These are phyloP conservation scores for Limnephilus auricula DNA, from an alignment of 2,888 invertebrate genomes.

Conservation along the genomic window DNA sequence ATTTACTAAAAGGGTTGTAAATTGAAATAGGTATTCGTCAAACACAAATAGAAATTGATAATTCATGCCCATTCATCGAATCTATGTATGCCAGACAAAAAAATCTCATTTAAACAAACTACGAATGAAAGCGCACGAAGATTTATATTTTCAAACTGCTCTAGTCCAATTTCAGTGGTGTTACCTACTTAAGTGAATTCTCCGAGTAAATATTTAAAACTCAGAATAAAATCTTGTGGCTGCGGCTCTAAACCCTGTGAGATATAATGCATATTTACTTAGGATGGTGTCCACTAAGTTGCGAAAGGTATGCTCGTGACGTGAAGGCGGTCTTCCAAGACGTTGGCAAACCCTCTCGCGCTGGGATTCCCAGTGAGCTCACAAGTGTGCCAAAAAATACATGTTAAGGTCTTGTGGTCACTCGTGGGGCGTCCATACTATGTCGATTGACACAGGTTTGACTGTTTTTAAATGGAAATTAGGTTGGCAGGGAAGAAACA, in stretches of 20 bases:
- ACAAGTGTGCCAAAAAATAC: slow-evolving; percentile 29
- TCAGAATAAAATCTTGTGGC: background rate
- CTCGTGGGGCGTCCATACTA: background rate
- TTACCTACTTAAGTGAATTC: background rate
- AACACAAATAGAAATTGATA: too few species aligned
- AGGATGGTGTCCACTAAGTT: slow-evolving; percentile 39
- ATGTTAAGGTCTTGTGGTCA: slow-evolving; percentile 2
- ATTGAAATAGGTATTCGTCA: too few species aligned
- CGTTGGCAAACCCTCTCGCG: slow-evolving; percentile 52
- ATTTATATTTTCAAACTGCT: too few species aligned
- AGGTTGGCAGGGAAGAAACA: too few species aligned
- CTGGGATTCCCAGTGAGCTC: background rate
- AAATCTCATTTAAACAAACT: too few species aligned
- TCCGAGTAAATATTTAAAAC: background rate
- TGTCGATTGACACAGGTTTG: too few species aligned
- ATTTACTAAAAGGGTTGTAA: too few species aligned
- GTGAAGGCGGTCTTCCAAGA: slow-evolving; percentile 43
- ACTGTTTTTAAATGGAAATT: too few species aligned
- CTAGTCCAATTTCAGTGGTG: too few species aligned
- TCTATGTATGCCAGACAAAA: too few species aligned
- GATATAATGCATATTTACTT: slow-evolving; percentile 57
- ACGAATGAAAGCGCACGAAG: too few species aligned
- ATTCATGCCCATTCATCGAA: too few species aligned
- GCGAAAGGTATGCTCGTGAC: slow-evolving; percentile 42
- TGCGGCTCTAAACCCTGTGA: background rate